Evolutionary conservation across 2,113 vertebrate species (phyloP).

Genomic region (Thomomys bottae): DNA sequence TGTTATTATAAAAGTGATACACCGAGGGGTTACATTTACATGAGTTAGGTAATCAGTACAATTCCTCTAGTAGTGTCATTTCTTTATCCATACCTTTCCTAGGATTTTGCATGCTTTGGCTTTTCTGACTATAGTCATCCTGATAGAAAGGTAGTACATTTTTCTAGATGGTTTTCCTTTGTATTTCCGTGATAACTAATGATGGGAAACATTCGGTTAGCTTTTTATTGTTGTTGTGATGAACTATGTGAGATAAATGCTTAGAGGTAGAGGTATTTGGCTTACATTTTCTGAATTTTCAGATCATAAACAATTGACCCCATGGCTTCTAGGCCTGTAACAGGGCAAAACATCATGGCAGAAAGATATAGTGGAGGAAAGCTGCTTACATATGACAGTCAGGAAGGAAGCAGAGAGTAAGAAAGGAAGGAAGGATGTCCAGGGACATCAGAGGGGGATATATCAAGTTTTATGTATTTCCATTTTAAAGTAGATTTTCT

Average conservation of each 20-base stretch:
- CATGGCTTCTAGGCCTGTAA: not conserved
- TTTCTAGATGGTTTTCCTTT: not conserved
- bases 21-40: no score
- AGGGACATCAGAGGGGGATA: not conserved
- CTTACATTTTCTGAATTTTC: not conserved
- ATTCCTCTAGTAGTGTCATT: no score
- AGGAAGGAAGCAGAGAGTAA: not conserved
- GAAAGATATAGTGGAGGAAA: not conserved
- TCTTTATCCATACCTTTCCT: not conserved
- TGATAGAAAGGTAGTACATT: not conserved
- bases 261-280: not conserved
- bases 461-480: no score
- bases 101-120: not conserved
- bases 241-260: not conserved
- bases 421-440: not conserved
- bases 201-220: not conserved
- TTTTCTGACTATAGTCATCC: not conserved
- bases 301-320: no score
- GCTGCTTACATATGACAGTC: not conserved
- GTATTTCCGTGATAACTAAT: not conserved
- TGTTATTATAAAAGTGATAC: no score
- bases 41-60: no score
- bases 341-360: not conserved
- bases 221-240: not conserved
- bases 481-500: no score